Evolutionary conservation across 2,113 vertebrate genomes (phyloP), one percentile per base, ranked within the genome.

Genomic region (Meles meles): DNA sequence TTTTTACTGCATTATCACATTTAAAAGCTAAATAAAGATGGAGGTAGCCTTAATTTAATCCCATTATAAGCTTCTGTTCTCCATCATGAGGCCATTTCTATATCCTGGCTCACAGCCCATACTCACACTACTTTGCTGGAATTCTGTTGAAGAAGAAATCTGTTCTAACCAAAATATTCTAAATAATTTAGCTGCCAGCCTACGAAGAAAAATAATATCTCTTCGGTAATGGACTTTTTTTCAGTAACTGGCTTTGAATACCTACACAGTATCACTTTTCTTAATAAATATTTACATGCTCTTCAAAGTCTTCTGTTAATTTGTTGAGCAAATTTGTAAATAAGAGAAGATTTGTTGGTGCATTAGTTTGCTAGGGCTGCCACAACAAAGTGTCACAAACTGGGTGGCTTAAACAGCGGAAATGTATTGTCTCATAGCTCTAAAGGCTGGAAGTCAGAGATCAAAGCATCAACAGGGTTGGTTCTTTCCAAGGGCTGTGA

Each of bases 1-100:
- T 88, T 86, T 92, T 94, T 59, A 76, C 65, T 86, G n/a, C 55
- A 89, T 95, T 95, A 92, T 96, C 63, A 94, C 83, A 94, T 97
- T 97, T 81, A 79, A 96, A 97, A 97, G 42, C 57, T 89, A 96
- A 96, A 90, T 95, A 95, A 92, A 95, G 77, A 90, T 34, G 61
- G 84, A 81, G 20, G 67, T 42, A 63, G 72, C 76, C 92, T 81
- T 94, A n/a, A 85, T 52, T 86, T 95, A 92, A 94, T 94, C 83
- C 88, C 84, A 82, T 90, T 67, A 76, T 83, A 29, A 86, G 88
- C 79, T 95, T 71, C 95, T 96, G 95, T 88, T 94, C 93, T 90
- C 80, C 88, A 52, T 89, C 95, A 77, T 17, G 79, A 92, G 89
- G 79, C 59, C 84, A 15, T 94, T 94, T 92, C 88, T 77, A 80